Evolutionary conservation across 1,140 invertebrate genomes (phyloP).

Genomic region (Stenopsyche tienmushanensis): DNA sequence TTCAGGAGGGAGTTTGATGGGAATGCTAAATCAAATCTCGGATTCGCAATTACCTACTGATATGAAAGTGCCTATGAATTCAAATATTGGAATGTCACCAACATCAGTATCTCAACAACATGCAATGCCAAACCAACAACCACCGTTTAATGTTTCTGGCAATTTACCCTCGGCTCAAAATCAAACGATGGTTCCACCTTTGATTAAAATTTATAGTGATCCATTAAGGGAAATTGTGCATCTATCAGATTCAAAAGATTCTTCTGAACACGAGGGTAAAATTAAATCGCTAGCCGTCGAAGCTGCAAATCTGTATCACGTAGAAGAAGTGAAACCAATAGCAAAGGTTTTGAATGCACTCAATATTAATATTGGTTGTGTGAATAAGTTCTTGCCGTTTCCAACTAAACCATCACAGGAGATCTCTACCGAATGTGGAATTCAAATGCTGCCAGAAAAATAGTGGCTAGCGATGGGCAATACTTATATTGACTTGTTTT

Average conservation of each 20-base stretch:
- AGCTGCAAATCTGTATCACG: constrained; percentile 38
- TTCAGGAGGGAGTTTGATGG: constrained; percentile 25
- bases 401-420: too few species aligned
- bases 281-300: constrained; percentile 36
- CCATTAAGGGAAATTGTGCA: constrained; percentile 36
- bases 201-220: constrained; percentile 35
- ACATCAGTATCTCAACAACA: background rate
- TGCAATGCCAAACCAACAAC: background rate
- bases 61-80: background rate
- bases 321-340: constrained; percentile 36
- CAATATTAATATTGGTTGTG: background rate
- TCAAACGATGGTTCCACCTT: background rate
- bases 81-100: background rate
- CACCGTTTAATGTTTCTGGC: background rate
- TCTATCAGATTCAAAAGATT: constrained; percentile 38
- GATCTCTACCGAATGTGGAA: too few species aligned
- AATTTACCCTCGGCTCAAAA: background rate
- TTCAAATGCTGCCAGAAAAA: background rate
- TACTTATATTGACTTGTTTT: background rate
- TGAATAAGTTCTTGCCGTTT: too few species aligned
- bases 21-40: constrained; percentile 27
- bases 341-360: constrained; percentile 21
- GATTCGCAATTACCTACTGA: constrained; percentile 13
- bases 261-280: constrained; percentile 34
- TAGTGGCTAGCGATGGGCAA: background rate